Percentiles rank a stretch among this genome's conserved stretches.
phyloP scores from a whole-genome alignment of 2,888 invertebrate species.

The Eristalis intricaria region DNA sequence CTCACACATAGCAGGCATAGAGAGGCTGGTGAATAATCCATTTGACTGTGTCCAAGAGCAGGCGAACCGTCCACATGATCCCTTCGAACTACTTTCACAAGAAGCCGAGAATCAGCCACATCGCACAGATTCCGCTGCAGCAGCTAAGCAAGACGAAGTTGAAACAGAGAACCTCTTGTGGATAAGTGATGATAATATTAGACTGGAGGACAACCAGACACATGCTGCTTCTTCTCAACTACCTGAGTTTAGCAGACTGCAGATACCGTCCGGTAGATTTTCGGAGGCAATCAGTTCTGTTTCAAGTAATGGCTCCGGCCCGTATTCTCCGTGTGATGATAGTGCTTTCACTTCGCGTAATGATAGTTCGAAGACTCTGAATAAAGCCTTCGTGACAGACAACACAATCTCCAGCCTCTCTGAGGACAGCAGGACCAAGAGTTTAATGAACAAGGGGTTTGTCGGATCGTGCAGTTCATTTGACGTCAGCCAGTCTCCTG shows the following conservation, averaged over 20 bases:
- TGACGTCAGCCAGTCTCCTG: slow-evolving; percentile 48
- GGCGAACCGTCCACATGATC: slow-evolving; percentile 73
- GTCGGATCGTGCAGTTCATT: slow-evolving; percentile 52
- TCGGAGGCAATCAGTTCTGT: slow-evolving; percentile 51
- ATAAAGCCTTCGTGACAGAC: slow-evolving; percentile 57
- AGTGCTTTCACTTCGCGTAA: slow-evolving; percentile 58
- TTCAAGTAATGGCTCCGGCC: slow-evolving; percentile 45
- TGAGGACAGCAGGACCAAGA: slow-evolving; percentile 47
- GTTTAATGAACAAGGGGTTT: slow-evolving; percentile 58
- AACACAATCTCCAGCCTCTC: slow-evolving; percentile 52
- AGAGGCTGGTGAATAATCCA: slow-evolving; percentile 75
- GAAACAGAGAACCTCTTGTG: slow-evolving; percentile 46
- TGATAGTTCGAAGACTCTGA: slow-evolving; percentile 54
- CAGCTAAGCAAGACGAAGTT: slow-evolving; percentile 37
- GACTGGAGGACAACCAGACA: slow-evolving; percentile 24
- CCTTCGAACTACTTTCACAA: slow-evolving; percentile 74
- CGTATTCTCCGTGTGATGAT: slow-evolving; percentile 37
- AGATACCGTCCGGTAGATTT: slow-evolving; percentile 50
- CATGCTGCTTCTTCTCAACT: neutral
- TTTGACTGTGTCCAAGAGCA: slow-evolving; percentile 74
- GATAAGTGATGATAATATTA: slow-evolving; percentile 63
- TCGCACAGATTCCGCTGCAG: slow-evolving; percentile 2
- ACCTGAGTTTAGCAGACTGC: slow-evolving; percentile 39
- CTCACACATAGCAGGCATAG: slow-evolving; percentile 32
- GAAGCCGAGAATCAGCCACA: slow-evolving; percentile 72